These are phyloP conservation scores for Brachyalestes nurse DNA, from an alignment of 2,797 vertebrate genomes.

Conservation along the genomic window DNA sequence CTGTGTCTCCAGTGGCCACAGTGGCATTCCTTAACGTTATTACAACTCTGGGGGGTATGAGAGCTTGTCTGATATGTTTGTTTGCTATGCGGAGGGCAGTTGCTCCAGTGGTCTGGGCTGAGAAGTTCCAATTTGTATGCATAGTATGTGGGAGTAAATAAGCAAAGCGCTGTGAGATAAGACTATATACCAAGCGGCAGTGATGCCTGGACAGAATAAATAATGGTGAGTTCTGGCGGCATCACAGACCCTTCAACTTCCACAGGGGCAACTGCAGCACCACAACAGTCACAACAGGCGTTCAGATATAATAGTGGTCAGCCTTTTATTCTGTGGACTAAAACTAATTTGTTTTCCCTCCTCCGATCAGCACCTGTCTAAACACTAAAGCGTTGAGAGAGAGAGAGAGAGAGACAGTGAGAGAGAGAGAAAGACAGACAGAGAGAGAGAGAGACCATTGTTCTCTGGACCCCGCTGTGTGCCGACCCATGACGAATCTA, in stretches of 20 bases:
- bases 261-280: neutral
- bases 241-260: neutral
- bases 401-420: conserved; percentile 5
- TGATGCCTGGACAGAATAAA: neutral
- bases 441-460: conserved; percentile 58
- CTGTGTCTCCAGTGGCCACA: conserved; percentile 34
- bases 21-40: conserved; percentile 50
- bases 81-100: conserved; percentile 35
- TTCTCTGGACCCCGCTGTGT: conserved; percentile 61
- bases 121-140: conserved; percentile 10
- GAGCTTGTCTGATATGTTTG: conserved; percentile 36
- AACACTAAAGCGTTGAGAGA: conserved; percentile 62
- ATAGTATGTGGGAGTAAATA: neutral
- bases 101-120: conserved; percentile 14
- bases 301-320: conserved; percentile 39
- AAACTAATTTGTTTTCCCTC: conserved; percentile 66
- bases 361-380: conserved; percentile 72
- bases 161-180: neutral
- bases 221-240: neutral
- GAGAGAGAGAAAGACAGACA: conserved; percentile 38
- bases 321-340: conserved; percentile 43
- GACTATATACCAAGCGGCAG: neutral
- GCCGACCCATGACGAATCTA: conserved; percentile 55
- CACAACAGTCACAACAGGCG: conserved; percentile 12
- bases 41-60: conserved; percentile 46